Base-by-base conservation (phyloP, 1,140 invertebrate species). In the Zaprionus vittiger region DNA sequence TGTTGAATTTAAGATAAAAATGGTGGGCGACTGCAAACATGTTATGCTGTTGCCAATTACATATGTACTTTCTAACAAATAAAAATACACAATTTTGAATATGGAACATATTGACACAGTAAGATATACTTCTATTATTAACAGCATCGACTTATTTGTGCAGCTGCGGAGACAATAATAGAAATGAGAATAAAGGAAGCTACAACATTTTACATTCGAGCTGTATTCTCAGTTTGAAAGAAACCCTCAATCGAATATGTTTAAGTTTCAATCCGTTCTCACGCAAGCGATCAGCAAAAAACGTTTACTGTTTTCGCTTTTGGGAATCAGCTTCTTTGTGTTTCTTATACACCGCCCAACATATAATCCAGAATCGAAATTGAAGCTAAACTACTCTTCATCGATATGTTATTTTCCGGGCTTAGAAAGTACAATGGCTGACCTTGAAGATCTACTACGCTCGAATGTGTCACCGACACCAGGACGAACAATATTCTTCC, bases 401-500 rank as follows among this genome's bases (percentile, higher is more conserved):
- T n/a, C 41, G 2, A n/a, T 15, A 44, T 44, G 41, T 44, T 44
- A 44, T 44, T 44, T n/a, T n/a, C 15, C 41, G 15, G 41, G 41
- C 6, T 6, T 7, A 17, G 41, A n/a, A 44, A 7, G n/a, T 44
- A 44, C 41, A 44, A 49, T 3, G 1, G 9, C 1, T 22, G 17
- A 49, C 2, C 34, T 91, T 15, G 81, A 90, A 17, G 84, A 92
- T 71, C 70, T 92, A 2, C 37, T 92, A 26, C 22, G 57, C 6
- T 74, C 68, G 2, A 71, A 85, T 31, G 66, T 65, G 3, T 81
- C 76, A 11, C 92, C 92, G 1, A 92, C 85, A 4, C 92, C 93
- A 2, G 94, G 94, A 24, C 93, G 73, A 11, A 93, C 91, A 52
- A 95, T 95, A 55, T 95, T 95, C 72, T 95, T 95, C 69, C 94